Conservation (phyloP, 1,140 invertebrate genomes). For the Oryctes rhinoceros region DNA sequence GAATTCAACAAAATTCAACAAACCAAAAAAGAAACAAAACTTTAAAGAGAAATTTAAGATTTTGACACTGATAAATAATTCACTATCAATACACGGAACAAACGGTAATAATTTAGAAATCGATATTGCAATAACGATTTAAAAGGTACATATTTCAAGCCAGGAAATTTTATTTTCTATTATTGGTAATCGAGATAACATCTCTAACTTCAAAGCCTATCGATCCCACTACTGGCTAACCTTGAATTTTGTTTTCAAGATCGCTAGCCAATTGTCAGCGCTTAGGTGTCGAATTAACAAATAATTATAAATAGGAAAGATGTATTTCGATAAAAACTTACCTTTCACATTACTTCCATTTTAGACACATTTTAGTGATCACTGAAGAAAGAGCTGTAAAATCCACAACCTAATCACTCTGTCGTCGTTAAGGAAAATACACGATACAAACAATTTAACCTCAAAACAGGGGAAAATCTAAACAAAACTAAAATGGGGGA, state of each 20-base stretch:
- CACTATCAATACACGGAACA: no score
- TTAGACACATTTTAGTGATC: not conserved
- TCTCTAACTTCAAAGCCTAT: not conserved
- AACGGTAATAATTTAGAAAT: no score
- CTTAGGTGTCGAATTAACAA: not conserved
- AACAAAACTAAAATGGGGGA: not conserved
- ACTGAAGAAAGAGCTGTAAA: not conserved
- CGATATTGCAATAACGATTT: no score
- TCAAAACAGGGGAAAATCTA: slow-evolving; percentile 6
- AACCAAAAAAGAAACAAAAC: no score
- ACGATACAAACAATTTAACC: slow-evolving; percentile 32
- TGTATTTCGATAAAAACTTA: not conserved
- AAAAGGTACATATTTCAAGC: not conserved
- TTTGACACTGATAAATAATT: no score
- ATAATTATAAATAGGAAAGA: not conserved
- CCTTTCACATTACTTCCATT: not conserved
- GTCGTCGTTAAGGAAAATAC: slow-evolving; percentile 8
- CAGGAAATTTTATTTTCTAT: not conserved
- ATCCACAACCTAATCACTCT: no score
- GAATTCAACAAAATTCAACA: no score
- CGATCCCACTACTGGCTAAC: not conserved
- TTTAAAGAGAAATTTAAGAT: no score
- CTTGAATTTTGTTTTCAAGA: not conserved
- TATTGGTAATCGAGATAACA: not conserved
- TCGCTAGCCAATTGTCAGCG: not conserved